Evolutionary conservation across 2,888 invertebrate genomes (phyloP), one percentile per base, ranked within the genome.

Genomic region (Synergus japonicus): DNA sequence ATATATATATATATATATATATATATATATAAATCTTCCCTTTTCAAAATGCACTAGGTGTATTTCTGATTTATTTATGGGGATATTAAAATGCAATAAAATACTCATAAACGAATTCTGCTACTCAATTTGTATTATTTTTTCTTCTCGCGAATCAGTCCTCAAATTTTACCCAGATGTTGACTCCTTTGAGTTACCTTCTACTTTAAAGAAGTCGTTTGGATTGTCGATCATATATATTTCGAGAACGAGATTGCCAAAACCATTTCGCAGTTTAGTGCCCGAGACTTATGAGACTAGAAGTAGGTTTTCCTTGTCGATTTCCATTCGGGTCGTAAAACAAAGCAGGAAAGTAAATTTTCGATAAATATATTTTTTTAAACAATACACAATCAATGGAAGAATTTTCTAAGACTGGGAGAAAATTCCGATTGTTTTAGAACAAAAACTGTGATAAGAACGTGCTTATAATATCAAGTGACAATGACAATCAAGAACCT

Each of bases 151-250:
- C 37, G n/a, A 54, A 15, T 29, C 18, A 29, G n/a, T 54, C 5
- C 15, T 15, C 13, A 9, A 73, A 73, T 54, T 73, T 37, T 73
- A 49, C 15, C 37, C 73, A 73, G 73, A 73, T 73, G 73, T 54
- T 54, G 49, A 73, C 29, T 69, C 49, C 29, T 29, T n/a, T 49
- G 54, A 54, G 37, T 54, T 73, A 73, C 73, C 9, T 73, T 37
- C 73, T 22, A 54, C 29, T 73, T 54, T 54, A 54, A 73, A 49
- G 29, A 73, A 73, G 67, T 73, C 73, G 4, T 73, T 73, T 49
- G 49, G 49, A 37, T 66, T 66, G n/a, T 66, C 65, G 37, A 73
- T 54, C n/a, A 54, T 73, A 73, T 73, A 22, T 49, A 73, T 73
- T 41, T 54, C 49, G 37, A 54, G 49, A 69, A 49, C 44, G 22